Evolutionary conservation across 2,113 vertebrate genomes (phyloP).

Genomic region (Aramus guarauna): DNA sequence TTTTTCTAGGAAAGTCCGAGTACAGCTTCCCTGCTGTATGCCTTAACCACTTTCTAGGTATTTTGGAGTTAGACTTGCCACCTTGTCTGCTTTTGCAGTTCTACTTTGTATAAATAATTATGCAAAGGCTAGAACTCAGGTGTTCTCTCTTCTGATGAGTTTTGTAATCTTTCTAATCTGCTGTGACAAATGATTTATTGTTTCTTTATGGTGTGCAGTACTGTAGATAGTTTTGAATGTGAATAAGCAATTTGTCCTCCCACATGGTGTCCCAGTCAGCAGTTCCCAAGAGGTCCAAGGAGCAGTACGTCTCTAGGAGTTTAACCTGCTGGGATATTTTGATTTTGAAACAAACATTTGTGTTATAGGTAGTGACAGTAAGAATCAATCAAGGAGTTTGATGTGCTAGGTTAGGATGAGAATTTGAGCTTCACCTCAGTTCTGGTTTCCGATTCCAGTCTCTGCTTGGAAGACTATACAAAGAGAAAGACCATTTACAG

Average conservation of each 20-base stretch:
- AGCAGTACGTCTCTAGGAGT: background rate
- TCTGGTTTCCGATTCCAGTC: background rate
- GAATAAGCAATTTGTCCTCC: background rate
- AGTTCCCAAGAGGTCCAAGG: background rate
- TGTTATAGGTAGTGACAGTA: background rate
- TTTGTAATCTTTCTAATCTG: background rate
- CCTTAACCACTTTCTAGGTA: background rate
- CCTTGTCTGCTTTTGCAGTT: background rate
- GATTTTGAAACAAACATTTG: background rate
- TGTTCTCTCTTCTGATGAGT: background rate
- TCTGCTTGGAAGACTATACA: background rate
- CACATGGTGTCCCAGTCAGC: fast-evolving
- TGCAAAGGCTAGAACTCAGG: background rate
- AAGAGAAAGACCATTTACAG: background rate
- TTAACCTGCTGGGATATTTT: background rate
- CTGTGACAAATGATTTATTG: fast-evolving
- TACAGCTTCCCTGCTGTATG: background rate
- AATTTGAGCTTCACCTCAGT: background rate
- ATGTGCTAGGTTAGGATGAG: background rate
- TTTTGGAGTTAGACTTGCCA: background rate
- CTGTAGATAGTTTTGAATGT: background rate
- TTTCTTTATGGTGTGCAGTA: fast-evolving
- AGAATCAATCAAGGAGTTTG: background rate
- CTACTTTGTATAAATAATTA: background rate
- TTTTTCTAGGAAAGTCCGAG: background rate